phyloP scores from a whole-genome alignment of 92 coral and sea anemone species.

The Montipora capitata region DNA sequence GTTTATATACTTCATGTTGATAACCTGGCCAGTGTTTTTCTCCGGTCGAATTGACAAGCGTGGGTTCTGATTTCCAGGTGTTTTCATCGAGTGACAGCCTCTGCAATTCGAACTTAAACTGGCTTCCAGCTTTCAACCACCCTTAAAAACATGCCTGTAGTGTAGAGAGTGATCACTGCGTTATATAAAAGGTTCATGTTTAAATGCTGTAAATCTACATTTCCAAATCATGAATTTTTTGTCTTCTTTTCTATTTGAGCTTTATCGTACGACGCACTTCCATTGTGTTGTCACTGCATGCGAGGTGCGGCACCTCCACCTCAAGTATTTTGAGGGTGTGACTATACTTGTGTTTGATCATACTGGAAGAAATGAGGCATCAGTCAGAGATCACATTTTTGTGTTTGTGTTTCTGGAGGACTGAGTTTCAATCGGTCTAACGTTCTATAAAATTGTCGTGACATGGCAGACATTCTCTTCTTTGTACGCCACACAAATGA shows the following conservation, averaged over 20 bases:
- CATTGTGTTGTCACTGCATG: slow-evolving; percentile 9
- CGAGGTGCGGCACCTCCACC: neutral
- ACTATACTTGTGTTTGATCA: slow-evolving; percentile 14
- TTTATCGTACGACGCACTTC: neutral
- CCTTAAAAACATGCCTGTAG: neutral
- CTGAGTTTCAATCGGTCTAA: slow-evolving; percentile 2
- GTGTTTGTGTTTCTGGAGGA: neutral
- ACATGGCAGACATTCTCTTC: neutral
- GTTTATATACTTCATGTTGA: too few species aligned
- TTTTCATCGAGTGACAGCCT: too few species aligned
- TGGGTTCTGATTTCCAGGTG: too few species aligned
- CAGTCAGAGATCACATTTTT: slow-evolving; percentile 3
- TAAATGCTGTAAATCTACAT: slow-evolving; percentile 4
- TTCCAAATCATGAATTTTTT: slow-evolving; percentile 9
- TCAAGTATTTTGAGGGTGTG: slow-evolving; percentile 1
- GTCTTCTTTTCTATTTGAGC: neutral
- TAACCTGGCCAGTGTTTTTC: too few species aligned
- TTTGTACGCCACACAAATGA: neutral
- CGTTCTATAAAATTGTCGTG: neutral
- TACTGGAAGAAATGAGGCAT: slow-evolving; percentile 11
- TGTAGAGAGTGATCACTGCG: neutral
- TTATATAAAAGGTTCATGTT: neutral
- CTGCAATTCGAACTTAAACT: too few species aligned
- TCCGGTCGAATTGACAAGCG: too few species aligned
- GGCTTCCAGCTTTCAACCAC: too few species aligned